Evolutionary conservation across 2,797 vertebrate genomes (phyloP).

Genomic region (Discoglossus pictus): DNA sequence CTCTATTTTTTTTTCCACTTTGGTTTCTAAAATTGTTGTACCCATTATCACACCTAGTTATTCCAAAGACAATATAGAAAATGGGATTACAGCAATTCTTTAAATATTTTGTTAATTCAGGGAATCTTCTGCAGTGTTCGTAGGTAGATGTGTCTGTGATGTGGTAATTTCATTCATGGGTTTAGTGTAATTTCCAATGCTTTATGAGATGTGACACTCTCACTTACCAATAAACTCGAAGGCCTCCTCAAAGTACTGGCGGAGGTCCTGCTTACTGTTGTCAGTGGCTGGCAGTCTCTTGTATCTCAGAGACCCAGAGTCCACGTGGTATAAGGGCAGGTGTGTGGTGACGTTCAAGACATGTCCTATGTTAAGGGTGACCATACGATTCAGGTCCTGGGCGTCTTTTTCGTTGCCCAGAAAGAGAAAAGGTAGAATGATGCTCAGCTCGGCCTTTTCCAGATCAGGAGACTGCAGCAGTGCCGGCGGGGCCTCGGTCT

Average conservation of each 20-base stretch:
- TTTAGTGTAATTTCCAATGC: too few species aligned
- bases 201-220: too few species aligned
- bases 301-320: conserved; percentile 75
- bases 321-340: conserved; percentile 82
- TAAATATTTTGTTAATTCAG: too few species aligned
- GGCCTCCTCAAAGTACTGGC: conserved; percentile 87
- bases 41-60: too few species aligned
- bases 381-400: conserved; percentile 78
- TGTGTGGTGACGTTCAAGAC: conserved; percentile 86
- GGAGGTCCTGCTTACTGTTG: conserved; percentile 86
- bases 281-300: conserved; percentile 84
- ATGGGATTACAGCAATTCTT: too few species aligned
- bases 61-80: too few species aligned
- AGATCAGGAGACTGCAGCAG: conserved; percentile 77
- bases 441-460: conserved; percentile 81
- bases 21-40: too few species aligned
- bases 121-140: too few species aligned
- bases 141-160: too few species aligned
- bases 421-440: conserved; percentile 83
- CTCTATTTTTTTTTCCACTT: too few species aligned
- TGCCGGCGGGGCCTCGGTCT: conserved; percentile 1
- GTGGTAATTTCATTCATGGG: too few species aligned
- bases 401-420: conserved; percentile 84
- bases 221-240: conserved; percentile 86
- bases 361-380: conserved; percentile 77